phyloP scores from a whole-genome alignment of 2,113 vertebrate genomes.

The Peromyscus polionotus region DNA sequence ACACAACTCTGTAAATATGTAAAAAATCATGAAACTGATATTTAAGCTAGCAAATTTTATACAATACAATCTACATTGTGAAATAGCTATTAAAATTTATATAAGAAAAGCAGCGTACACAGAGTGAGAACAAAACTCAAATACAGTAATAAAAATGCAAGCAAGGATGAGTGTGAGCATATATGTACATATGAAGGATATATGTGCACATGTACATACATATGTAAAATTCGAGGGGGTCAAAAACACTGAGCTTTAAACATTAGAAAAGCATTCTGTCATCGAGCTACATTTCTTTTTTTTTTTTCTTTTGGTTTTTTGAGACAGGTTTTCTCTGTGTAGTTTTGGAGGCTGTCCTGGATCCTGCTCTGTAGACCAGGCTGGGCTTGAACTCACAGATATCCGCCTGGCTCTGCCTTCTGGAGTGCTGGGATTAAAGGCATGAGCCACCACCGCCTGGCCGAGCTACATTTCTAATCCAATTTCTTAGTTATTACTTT shows the following conservation, averaged over 20 bases:
- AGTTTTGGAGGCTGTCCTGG: too few species aligned
- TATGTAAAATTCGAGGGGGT: background rate
- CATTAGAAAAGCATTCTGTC: background rate
- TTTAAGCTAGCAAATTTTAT: background rate
- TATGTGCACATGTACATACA: background rate
- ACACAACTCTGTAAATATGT: background rate
- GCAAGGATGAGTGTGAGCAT: background rate
- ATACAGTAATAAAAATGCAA: background rate
- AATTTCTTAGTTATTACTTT: background rate
- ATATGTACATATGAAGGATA: background rate
- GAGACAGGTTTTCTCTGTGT: too few species aligned
- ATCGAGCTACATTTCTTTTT: background rate
- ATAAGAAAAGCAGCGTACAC: background rate
- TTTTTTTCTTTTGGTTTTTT: too few species aligned
- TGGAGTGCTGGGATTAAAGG: too few species aligned
- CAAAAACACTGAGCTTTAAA: background rate
- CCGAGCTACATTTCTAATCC: background rate
- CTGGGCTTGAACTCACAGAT: too few species aligned
- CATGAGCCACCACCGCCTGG: too few species aligned
- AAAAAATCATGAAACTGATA: background rate
- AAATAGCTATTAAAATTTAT: background rate
- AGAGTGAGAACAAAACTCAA: background rate
- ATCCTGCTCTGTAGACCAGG: too few species aligned
- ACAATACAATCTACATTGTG: background rate
- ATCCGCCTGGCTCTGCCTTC: too few species aligned